These are phyloP conservation scores for Tachuris rubrigastra DNA, from an alignment of 2,113 vertebrate genomes.

Conservation along the genomic window DNA sequence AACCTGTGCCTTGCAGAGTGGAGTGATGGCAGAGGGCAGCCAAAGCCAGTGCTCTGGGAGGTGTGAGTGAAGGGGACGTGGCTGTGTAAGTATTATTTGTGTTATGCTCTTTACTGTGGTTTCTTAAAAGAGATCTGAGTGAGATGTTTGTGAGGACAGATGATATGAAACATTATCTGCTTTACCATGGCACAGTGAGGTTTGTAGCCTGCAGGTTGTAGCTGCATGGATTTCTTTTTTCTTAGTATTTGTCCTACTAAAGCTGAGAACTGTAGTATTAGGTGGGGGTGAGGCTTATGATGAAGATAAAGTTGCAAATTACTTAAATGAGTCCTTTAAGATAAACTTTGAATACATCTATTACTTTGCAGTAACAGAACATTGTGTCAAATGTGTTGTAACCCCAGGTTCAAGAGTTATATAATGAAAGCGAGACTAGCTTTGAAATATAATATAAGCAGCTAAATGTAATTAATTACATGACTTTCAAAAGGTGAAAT, in stretches of 20 bases:
- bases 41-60: accelerated
- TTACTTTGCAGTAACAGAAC: not conserved
- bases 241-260: not conserved
- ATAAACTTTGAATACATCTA: not conserved
- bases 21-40: not conserved
- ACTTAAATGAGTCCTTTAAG: not conserved
- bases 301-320: not conserved
- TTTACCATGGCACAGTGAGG: accelerated
- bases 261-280: not conserved
- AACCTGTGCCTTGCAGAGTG: accelerated
- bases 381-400: not conserved
- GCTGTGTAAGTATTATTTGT: accelerated
- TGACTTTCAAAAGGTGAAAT: not conserved
- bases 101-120: not conserved
- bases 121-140: not conserved
- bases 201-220: not conserved
- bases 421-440: not conserved
- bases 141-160: not conserved
- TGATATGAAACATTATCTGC: accelerated
- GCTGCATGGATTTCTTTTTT: accelerated
- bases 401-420: not conserved
- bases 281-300: no score
- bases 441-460: not conserved
- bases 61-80: accelerated
- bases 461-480: not conserved